Conservation (phyloP, 1,140 invertebrate species). For the Chymomyza costata region DNA sequence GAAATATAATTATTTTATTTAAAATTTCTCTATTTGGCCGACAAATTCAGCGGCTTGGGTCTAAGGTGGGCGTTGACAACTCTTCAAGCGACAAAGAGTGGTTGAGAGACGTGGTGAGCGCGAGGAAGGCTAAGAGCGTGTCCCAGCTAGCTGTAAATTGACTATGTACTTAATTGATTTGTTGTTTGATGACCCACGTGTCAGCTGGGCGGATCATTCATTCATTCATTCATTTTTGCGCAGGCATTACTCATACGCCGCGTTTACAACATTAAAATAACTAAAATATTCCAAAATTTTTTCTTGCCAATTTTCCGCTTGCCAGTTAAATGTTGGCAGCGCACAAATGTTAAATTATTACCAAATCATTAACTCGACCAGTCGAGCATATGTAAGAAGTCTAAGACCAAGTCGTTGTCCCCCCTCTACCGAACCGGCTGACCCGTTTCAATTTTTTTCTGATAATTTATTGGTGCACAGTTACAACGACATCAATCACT, state of each 20-base stretch:
- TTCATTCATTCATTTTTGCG: no score
- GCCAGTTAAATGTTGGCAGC: conserved; percentile 57
- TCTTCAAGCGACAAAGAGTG: no score
- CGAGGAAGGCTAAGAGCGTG: no score
- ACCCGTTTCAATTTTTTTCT: conserved; percentile 9
- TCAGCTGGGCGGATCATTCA: no score
- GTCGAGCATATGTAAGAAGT: conserved; percentile 55
- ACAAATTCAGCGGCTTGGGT: no score
- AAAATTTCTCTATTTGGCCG: not conserved
- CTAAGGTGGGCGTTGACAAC: conserved; percentile 48
- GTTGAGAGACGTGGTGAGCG: no score
- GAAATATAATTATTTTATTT: no score
- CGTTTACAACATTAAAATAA: conserved; percentile 38
- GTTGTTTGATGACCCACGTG: no score
- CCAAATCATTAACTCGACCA: conserved; percentile 70
- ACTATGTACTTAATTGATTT: no score
- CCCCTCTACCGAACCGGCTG: not conserved
- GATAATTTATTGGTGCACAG: conserved; percentile 67
- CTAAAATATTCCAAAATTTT: no score
- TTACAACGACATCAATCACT: conserved; percentile 68
- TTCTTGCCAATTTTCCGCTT: conserved; percentile 64
- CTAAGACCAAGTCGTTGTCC: conserved; percentile 1
- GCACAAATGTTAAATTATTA: conserved; percentile 61
- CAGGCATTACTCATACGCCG: conserved; percentile 65
- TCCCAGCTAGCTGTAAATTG: no score